Evolutionary conservation across 2,888 invertebrate species (phyloP).

Genomic region (Pediacus dermestoides): DNA sequence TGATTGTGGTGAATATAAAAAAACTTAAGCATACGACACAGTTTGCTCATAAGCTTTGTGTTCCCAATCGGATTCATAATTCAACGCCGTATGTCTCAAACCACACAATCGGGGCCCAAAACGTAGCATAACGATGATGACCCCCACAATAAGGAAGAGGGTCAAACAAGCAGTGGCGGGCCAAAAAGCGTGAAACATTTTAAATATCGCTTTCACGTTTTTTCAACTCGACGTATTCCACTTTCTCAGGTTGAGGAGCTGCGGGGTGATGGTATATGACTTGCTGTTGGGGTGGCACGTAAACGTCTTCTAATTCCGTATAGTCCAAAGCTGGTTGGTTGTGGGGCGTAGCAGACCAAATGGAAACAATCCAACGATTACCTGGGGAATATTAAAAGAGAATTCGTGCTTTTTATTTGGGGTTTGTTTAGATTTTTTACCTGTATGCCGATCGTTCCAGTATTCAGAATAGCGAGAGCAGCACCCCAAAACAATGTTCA

Average conservation of each 20-base stretch:
- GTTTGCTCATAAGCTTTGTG: conserved; percentile 64
- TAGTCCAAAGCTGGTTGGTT: conserved; percentile 78
- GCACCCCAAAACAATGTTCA: conserved; percentile 78
- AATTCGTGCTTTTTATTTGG: neutral
- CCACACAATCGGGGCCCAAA: conserved; percentile 71
- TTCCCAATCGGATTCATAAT: conserved; percentile 65
- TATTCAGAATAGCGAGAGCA: conserved; percentile 76
- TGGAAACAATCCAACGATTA: conserved; percentile 78
- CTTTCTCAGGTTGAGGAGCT: conserved; percentile 44
- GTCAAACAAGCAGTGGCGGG: conserved; percentile 72
- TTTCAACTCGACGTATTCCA: conserved; percentile 48
- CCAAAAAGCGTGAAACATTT: conserved; percentile 66
- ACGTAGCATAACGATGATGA: conserved; percentile 72
- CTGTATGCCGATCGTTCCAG: conserved; percentile 80
- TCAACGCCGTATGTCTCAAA: conserved; percentile 64
- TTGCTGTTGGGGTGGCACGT: conserved; percentile 44
- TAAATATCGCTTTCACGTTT: conserved; percentile 80
- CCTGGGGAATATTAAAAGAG: conserved; percentile 52
- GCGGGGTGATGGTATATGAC: conserved; percentile 45
- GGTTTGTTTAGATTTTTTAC: conserved; percentile 46
- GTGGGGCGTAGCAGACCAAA: conserved; percentile 82
- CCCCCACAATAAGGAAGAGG: conserved; percentile 65
- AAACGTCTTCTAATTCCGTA: conserved; percentile 63
- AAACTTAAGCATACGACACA: conserved; percentile 56
- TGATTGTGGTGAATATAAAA: too few species aligned